Conservation (phyloP, 64 coral and sea anemone species). For the Platygyra sinensis region DNA sequence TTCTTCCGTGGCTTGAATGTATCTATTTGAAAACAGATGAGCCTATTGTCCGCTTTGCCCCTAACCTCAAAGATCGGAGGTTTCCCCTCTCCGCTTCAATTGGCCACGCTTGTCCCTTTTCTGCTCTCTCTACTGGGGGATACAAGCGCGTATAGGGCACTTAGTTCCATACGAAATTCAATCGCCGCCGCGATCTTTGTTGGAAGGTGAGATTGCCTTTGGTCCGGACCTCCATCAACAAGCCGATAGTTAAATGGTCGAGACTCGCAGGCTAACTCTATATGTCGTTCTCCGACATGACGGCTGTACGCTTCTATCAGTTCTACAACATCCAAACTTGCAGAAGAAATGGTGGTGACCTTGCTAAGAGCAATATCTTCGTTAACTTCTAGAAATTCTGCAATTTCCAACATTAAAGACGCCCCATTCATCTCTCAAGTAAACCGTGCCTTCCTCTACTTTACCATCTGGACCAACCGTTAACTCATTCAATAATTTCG, state of each 20-base stretch:
- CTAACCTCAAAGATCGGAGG: too few species aligned
- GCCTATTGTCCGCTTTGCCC: too few species aligned
- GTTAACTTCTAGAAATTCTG: not conserved
- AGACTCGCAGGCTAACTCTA: slow-evolving; percentile 1
- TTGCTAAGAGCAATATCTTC: slow-evolving; percentile 34
- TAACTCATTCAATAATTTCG: too few species aligned
- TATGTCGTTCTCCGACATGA: not conserved
- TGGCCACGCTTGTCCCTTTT: slow-evolving; percentile 65
- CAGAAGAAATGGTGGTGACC: not conserved
- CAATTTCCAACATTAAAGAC: slow-evolving; percentile 49
- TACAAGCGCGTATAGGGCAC: slow-evolving; percentile 42
- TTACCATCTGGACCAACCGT: too few species aligned
- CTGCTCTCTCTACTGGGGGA: slow-evolving; percentile 54
- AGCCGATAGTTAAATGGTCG: slow-evolving; percentile 43
- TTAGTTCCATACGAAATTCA: slow-evolving; percentile 35
- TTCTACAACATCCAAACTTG: slow-evolving; percentile 9
- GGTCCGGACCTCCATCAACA: slow-evolving; percentile 42
- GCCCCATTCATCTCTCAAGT: slow-evolving; percentile 26
- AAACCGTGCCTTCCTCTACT: not conserved
- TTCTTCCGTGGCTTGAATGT: too few species aligned
- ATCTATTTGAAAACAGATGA: too few species aligned
- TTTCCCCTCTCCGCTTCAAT: slow-evolving; percentile 78
- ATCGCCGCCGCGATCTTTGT: slow-evolving; percentile 40
- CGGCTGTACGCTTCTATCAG: not conserved
- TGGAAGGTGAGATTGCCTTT: slow-evolving; percentile 24